Percentiles rank a stretch among this genome's conserved stretches.
These are phyloP conservation scores for Alethe castanea DNA, from an alignment of 2,113 vertebrate genomes.

Conservation along the genomic window DNA sequence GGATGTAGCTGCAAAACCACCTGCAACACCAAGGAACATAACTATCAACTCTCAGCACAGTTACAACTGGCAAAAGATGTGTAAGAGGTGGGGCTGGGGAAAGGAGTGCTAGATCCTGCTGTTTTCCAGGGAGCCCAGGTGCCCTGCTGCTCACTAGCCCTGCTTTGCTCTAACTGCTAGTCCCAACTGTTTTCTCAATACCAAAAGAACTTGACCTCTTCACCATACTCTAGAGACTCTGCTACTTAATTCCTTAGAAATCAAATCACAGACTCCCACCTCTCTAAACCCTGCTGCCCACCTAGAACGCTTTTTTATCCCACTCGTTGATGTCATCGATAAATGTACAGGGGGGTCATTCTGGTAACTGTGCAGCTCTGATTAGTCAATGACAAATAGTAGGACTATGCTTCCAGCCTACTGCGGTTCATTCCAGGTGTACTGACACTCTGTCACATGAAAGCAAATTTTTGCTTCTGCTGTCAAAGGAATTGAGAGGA, in stretches of 20 bases:
- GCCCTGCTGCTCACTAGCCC: neutral
- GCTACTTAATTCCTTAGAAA: neutral
- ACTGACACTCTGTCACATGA: neutral
- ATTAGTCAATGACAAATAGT: neutral
- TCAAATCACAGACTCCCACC: neutral
- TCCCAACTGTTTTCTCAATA: neutral
- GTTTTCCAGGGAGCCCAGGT: neutral
- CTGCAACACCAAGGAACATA: neutral
- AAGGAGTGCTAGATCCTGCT: neutral
- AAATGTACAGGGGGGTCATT: neutral
- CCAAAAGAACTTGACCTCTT: neutral
- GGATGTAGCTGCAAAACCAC: neutral
- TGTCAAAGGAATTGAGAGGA: neutral
- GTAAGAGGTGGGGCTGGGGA: neutral
- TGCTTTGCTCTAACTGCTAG: neutral
- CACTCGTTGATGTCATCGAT: accelerated
- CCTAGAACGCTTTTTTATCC: neutral
- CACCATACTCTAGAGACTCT: neutral
- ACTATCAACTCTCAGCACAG: neutral
- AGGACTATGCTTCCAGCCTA: neutral
- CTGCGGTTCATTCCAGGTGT: accelerated
- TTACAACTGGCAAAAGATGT: neutral
- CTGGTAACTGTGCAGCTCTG: neutral
- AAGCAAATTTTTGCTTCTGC: neutral
- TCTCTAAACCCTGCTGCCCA: neutral